These are phyloP conservation scores for Phenganax marumi DNA, from an alignment of 92 coral and sea anemone genomes.

Conservation along the genomic window DNA sequence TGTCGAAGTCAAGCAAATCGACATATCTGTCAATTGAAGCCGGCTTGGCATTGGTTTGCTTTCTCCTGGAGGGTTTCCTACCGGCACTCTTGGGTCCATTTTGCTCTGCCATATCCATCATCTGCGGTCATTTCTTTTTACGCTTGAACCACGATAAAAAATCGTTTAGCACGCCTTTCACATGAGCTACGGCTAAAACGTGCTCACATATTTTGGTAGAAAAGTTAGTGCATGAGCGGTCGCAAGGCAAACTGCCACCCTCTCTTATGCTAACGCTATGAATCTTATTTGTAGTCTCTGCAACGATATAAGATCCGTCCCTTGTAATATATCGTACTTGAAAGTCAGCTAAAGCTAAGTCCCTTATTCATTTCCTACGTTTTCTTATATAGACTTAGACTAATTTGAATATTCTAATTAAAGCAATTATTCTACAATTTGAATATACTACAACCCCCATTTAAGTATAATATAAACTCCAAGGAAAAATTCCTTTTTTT, in stretches of 20 bases:
- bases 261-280: constrained; percentile 14
- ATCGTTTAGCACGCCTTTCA: constrained; percentile 11
- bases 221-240: constrained; percentile 42
- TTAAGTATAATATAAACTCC: no score
- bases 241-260: constrained; percentile 49
- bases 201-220: constrained; percentile 50
- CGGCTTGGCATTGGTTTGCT: constrained; percentile 26
- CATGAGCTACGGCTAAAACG: constrained; percentile 50
- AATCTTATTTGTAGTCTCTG: constrained; percentile 33
- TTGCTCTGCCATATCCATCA: constrained; percentile 13
- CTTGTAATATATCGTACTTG: background rate
- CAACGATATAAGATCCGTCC: constrained; percentile 49
- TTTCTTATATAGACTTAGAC: no score
- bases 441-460: no score
- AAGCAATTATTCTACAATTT: no score
- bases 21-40: constrained; percentile 10
- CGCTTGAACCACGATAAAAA: constrained; percentile 40
- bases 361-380: no score
- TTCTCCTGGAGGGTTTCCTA: constrained; percentile 30
- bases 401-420: no score
- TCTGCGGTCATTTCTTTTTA: constrained; percentile 7
- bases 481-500: no score
- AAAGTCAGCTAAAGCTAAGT: no score
- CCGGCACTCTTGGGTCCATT: constrained; percentile 51
- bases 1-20: constrained; percentile 21